Evolutionary conservation across 2,888 invertebrate species (phyloP).

Genomic region (Eupithecia subfuscata): DNA sequence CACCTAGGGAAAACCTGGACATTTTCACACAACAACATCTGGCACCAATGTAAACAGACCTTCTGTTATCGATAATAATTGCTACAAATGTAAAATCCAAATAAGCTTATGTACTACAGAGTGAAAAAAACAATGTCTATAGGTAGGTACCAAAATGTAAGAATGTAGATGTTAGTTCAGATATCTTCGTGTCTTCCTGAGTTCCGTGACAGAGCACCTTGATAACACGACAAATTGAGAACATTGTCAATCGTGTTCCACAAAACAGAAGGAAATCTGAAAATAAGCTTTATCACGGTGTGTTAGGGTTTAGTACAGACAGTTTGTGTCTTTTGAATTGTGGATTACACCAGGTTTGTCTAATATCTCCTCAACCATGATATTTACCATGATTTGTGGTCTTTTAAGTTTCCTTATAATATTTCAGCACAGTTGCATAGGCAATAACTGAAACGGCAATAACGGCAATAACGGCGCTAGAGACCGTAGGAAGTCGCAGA

Average conservation of each 20-base stretch:
- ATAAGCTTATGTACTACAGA: background rate
- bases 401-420: background rate
- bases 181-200: conserved; percentile 9
- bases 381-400: background rate
- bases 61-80: too few relatives aligned
- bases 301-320: background rate
- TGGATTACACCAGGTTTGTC: background rate
- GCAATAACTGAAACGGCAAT: background rate
- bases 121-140: background rate
- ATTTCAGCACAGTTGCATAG: background rate
- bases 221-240: conserved; percentile 57
- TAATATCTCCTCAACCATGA: background rate
- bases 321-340: background rate
- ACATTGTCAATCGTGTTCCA: conserved; percentile 23
- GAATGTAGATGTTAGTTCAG: background rate
- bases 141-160: background rate
- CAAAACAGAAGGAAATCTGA: background rate
- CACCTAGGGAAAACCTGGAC: too few relatives aligned
- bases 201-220: conserved; percentile 42
- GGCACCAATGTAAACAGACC: too few relatives aligned
- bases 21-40: too few relatives aligned
- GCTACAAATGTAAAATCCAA: background rate
- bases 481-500: too few relatives aligned
- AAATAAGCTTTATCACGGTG: background rate
- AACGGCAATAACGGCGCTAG: too few relatives aligned